A percentile compares a stretch with the other conserved stretches of the same genome.
Conservation (phyloP, 1,140 invertebrate genomes). For the Hermetia illucens region DNA sequence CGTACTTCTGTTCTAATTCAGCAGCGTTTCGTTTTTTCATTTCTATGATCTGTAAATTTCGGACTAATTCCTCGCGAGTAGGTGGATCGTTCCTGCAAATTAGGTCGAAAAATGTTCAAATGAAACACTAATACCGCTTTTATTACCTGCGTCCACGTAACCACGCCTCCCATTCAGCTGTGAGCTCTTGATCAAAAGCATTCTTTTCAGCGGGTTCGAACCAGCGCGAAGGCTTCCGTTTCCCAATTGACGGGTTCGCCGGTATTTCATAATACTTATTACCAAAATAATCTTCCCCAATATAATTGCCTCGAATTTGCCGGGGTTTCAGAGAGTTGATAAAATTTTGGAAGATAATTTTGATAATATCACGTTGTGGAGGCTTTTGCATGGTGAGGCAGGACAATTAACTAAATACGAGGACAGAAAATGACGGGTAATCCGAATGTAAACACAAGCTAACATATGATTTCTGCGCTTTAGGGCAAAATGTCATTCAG, state of each 20-base stretch:
- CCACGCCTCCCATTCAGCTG: constrained; percentile 76
- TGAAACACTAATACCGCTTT: no score
- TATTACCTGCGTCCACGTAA: constrained; percentile 47
- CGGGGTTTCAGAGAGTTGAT: constrained; percentile 41
- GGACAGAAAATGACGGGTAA: no score
- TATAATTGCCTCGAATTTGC: constrained; percentile 34
- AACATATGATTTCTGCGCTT: no score
- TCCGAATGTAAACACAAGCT: no score
- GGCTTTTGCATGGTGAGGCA: constrained; percentile 33
- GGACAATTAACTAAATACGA: no score
- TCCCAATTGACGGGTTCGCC: constrained; percentile 38
- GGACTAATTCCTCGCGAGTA: constrained; percentile 50
- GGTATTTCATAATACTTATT: constrained; percentile 71
- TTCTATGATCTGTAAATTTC: constrained; percentile 52
- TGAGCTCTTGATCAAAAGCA: constrained; percentile 50
- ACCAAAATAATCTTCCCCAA: constrained; percentile 60
- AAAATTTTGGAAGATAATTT: constrained; percentile 40
- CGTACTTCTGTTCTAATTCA: constrained; percentile 39
- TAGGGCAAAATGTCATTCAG: no score
- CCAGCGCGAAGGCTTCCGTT: constrained; percentile 47
- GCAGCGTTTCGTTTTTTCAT: constrained; percentile 61
- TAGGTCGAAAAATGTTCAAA: not conserved
- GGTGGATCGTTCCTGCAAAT: constrained; percentile 43
- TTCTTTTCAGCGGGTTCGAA: constrained; percentile 49
- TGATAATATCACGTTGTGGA: constrained; percentile 26